A percentile compares a stretch with the other conserved stretches of the same genome.
Conservation (phyloP, 1,140 invertebrate species). For the Megalopta genalis region DNA sequence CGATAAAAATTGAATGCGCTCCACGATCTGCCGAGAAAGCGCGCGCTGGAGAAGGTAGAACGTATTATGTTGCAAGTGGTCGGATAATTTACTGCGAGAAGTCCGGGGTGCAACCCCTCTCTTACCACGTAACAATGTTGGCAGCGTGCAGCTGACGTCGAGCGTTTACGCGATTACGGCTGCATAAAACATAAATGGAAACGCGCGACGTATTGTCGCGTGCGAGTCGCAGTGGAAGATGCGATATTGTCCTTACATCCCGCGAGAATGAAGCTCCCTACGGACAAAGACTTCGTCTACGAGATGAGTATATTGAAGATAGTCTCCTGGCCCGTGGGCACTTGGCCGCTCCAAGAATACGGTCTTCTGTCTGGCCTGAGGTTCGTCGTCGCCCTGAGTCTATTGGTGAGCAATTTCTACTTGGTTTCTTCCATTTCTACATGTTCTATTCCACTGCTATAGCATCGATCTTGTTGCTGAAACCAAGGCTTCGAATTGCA, state of each 20-base stretch:
- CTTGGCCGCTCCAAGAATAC: conserved; percentile 46
- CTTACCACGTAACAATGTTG: not conserved
- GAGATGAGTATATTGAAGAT: conserved; percentile 31
- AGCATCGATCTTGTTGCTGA: too few relatives aligned
- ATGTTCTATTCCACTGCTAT: too few relatives aligned
- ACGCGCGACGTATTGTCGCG: too few relatives aligned
- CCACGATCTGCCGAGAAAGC: too few relatives aligned
- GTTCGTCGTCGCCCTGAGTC: not conserved
- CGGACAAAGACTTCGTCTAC: conserved; percentile 29
- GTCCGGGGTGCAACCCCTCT: not conserved
- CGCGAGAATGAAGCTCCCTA: conserved; percentile 8
- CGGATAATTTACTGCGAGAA: not conserved
- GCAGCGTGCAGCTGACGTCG: not conserved
- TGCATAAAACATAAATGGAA: conserved; percentile 4
- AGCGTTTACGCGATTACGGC: not conserved
- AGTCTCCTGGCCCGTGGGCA: conserved; percentile 42
- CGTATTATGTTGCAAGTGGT: too few relatives aligned
- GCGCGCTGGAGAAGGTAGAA: too few relatives aligned
- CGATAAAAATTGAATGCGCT: too few relatives aligned
- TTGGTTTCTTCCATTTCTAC: too few relatives aligned
- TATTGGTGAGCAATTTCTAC: not conserved
- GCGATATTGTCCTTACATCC: too few relatives aligned
- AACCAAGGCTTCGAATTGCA: too few relatives aligned
- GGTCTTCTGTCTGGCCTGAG: conserved; percentile 12
- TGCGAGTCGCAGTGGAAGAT: not conserved